Evolutionary conservation across 2,797 vertebrate genomes (phyloP), one percentile per base, ranked within the genome.

Genomic region (Arctocebus calabarensis): DNA sequence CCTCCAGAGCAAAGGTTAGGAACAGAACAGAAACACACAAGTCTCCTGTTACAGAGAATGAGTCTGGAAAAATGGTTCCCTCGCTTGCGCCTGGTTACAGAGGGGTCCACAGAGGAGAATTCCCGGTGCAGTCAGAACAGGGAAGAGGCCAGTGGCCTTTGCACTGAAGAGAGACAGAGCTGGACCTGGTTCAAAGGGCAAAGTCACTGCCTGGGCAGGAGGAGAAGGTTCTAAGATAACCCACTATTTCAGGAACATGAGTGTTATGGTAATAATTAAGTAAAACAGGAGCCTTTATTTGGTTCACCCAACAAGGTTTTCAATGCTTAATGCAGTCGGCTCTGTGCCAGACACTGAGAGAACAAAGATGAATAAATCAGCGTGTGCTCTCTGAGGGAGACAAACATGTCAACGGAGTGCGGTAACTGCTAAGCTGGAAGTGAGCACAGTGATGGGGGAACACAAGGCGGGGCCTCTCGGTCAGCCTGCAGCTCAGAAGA

Each of bases 1-100:
- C 64, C 75, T 84, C 74, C 75, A n/a, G 88, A 88, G 75, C 83
- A 95, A 94, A 96, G 83, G 90, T 97, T 96, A 92, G 48, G 40
- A 86, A 94, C 2, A 79, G 75, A 61, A 19, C 48, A 77, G 43
- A 62, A 88, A 78, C 2, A 62, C 43, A 68, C 66, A 57, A 32
- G 64, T 62, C 92, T 97, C 92, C 94, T 92, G 79, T 61, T 84
- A 40, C 34, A 13, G 23, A 84, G 68, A 88, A 84, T 27, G 82
- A 34, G 37, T 32, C 48, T 82, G 86, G 88, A 25, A 45, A 95
- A 93, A 88, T 2, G 16, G 86, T 29, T 66, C 27, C 34, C 27
- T 94, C 8, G 0, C 52, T 90, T 66, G 0, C 11, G 52, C 95
- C 78, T 62, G 90, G 84, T 86, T 52, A 71, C 5, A 85, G 48